Evolutionary conservation across 1,140 invertebrate genomes (phyloP), one percentile per base, ranked within the genome.

Genomic region (Varroa destructor): DNA sequence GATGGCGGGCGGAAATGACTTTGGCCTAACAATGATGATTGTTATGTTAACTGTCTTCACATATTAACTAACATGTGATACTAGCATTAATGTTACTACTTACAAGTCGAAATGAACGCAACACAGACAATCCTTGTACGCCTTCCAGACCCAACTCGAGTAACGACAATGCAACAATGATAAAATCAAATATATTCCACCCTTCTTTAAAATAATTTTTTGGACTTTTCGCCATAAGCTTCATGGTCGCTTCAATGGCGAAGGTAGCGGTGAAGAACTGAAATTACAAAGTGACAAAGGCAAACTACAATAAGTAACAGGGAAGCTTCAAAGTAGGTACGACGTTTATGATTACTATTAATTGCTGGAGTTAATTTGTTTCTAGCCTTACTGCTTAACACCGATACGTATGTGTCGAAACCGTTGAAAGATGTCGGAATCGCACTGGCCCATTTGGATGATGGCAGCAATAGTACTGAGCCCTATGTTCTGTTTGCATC

Each of bases 141-240:
- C 89, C 90, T 82, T 93, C 91, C 58, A 97, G 83, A 74, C 89
- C 87, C 76, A 97, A 84, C 81, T 98, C 95, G 75, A 97, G 81
- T 72, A 98, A 83, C 74, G 94, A 97, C 74, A 99, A 85, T 51
- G 90, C 87, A 76, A 99, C 94, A 80, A 98, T 97, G 77, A 97
- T 89, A 80, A 96, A 95, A 84, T 99, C 94, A 82, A 99, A 99
- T 76, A 95, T 93, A 80, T 98, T 99, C 93, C 93, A 97, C 72
- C 92, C 91, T 81, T 96, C 93, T 86, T 94, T 90, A 84, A 99
- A 96, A 82, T 99, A 99, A 82, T 85, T 91, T 77, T 94, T 91
- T 71, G 93, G 93, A 81, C 91, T 95, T 87, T 97, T 91, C 3
- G 94, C 94, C 77, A 95, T 87, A 73, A 99, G 84, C 81, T 99